Evolutionary conservation across 2,888 invertebrate genomes (phyloP), one percentile per base, ranked within the genome.

Genomic region (Pollenia labialis): DNA sequence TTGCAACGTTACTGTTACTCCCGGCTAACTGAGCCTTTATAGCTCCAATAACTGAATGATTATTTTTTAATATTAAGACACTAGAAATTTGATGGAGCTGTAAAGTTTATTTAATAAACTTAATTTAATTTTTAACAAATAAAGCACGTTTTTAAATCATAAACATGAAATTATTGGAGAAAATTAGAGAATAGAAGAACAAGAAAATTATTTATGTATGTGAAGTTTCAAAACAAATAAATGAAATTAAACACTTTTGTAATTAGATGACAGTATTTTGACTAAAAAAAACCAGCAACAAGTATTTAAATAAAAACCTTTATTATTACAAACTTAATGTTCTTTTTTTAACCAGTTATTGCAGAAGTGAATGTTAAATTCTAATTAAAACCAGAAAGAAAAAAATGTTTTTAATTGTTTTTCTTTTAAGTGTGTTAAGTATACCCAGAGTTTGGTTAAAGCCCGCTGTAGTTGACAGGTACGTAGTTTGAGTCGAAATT

Each of bases 261-360:
- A 79, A 85, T 76, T 76, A 85, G 81, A 85, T 42, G 75, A 81
- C 40, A 1, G 12, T 60, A 40, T 62, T 68, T 6, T 42, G 18
- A 4, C 58, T 72, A 32, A 11, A 44, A 6, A 23, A 32, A 18
- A 40, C 42, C 10, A 42, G 12, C 40, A 14, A 32, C 3, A 9
- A 71, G 86, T 87, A 87, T 87, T 87, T 87, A 87, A 87, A 62
- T 18, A 72, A 42, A 58, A 64, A 23, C 42, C 3, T 64, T 56
- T 52, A 42, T 16, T 56, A 58, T 0, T 76, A 76, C n/a, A n/a
- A 14, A 58, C 40, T 72, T 58, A 80, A 81, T 69, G 11, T 56
- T 11, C 0, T 40, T 40, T 18, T 77, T 18, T 66, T 46, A 60
- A 46, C 16, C 12, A 12, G 32, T 56, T 58, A 66, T 50, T 64